phyloP scores from a whole-genome alignment of 2,888 invertebrate species.

The Xestobium rufovillosum region DNA sequence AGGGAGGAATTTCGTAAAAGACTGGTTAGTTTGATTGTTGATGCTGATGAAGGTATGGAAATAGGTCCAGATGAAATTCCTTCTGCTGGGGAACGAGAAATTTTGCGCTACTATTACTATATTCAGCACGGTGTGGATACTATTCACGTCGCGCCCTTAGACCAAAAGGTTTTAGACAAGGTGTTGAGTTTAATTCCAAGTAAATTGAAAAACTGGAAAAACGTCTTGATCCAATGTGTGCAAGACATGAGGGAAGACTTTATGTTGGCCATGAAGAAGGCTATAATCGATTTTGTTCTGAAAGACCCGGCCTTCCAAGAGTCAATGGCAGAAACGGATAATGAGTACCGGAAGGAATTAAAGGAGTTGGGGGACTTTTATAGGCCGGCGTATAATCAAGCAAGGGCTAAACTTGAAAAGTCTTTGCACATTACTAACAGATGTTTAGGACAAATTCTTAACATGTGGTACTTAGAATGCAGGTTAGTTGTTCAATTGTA shows the following conservation, averaged over 20 bases:
- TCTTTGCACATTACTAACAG: constrained; percentile 72
- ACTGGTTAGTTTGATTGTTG: constrained; percentile 66
- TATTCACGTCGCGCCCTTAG: constrained; percentile 78
- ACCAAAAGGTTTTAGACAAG: constrained; percentile 59
- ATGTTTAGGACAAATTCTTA: constrained; percentile 70
- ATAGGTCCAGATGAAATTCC: constrained; percentile 47
- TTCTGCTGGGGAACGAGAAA: constrained; percentile 57
- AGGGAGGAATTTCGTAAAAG: constrained; percentile 77
- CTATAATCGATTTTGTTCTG: constrained; percentile 86
- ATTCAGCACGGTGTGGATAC: constrained; percentile 86
- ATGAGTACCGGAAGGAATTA: constrained; percentile 51
- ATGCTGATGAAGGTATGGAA: constrained; percentile 45
- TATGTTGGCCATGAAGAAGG: constrained; percentile 80
- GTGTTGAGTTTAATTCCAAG: constrained; percentile 38
- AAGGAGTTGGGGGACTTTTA: constrained; percentile 59
- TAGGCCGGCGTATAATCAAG: constrained; percentile 46
- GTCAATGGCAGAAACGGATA: constrained; percentile 45
- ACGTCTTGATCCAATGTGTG: constrained; percentile 56
- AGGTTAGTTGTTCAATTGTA: constrained; percentile 45
- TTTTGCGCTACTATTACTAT: constrained; percentile 82
- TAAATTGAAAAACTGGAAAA: too few species aligned
- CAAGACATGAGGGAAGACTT: constrained; percentile 81
- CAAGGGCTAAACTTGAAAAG: constrained; percentile 47
- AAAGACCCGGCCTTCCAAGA: constrained; percentile 62
- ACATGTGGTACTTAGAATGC: constrained; percentile 74